These are phyloP conservation scores for Blennius ocellaris DNA, from an alignment of 2,113 vertebrate genomes.

Conservation along the genomic window DNA sequence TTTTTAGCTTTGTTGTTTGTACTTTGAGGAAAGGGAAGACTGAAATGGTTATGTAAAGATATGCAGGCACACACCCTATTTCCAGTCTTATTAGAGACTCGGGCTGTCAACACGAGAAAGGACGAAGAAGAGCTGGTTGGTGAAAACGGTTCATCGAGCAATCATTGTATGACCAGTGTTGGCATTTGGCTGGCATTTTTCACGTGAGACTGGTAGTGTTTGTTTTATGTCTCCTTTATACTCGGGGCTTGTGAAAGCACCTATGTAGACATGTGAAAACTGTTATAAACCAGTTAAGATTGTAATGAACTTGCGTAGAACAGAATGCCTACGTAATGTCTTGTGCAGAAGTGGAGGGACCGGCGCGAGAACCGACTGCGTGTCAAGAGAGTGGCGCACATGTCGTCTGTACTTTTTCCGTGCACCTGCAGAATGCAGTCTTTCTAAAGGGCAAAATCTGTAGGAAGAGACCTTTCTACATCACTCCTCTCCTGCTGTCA, in stretches of 20 bases:
- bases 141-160: conserved; percentile 38
- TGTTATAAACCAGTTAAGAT: conserved; percentile 22
- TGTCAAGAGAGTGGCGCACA: background rate
- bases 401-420: background rate
- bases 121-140: conserved; percentile 27
- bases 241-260: conserved; percentile 20
- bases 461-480: conserved; percentile 48
- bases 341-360: background rate
- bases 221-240: conserved; percentile 12
- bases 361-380: background rate
- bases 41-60: conserved; percentile 13
- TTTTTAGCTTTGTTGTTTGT: conserved; percentile 36
- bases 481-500: conserved; percentile 57
- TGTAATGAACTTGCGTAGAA: conserved; percentile 21
- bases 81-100: conserved; percentile 11
- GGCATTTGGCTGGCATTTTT: conserved; percentile 64
- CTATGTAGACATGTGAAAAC: conserved; percentile 19
- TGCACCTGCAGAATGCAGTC: conserved; percentile 35
- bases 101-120: conserved; percentile 4
- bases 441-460: conserved; percentile 57
- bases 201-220: conserved; percentile 24
- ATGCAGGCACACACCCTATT: conserved; percentile 11
- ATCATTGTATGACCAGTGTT: conserved; percentile 29
- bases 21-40: conserved; percentile 42
- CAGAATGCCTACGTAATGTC: background rate